Percentiles rank a stretch among this genome's conserved stretches.
phyloP scores from a whole-genome alignment of 1,140 invertebrate genomes.

The Drosophila teissieri region DNA sequence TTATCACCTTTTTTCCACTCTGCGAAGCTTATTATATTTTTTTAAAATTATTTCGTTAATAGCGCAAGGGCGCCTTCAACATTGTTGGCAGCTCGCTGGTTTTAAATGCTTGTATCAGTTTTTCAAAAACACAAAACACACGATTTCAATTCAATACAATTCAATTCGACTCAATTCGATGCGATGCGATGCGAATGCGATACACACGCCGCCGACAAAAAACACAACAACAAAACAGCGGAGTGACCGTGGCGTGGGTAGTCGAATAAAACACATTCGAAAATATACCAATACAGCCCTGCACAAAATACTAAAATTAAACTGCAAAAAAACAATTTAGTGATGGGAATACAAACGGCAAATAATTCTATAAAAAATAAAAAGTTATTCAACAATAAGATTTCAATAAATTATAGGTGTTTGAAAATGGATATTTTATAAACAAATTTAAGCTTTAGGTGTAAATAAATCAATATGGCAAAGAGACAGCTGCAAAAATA shows the following conservation, averaged over 20 bases:
- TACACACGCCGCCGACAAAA: conserved; percentile 19
- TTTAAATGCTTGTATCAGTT: conserved; percentile 17
- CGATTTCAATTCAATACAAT: neutral
- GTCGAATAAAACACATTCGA: neutral
- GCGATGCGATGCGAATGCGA: conserved; percentile 7
- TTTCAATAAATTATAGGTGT: too few species aligned
- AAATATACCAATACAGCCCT: neutral
- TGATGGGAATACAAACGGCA: too few species aligned
- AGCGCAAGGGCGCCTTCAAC: conserved; percentile 17
- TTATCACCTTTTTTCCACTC: conserved; percentile 42
- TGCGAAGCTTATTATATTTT: neutral
- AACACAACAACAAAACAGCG: conserved; percentile 29
- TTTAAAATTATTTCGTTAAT: neutral
- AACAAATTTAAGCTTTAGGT: too few species aligned
- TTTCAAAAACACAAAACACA: conserved; percentile 6
- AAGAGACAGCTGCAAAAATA: too few species aligned
- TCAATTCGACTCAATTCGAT: neutral
- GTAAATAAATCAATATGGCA: too few species aligned
- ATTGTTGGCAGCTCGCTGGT: conserved; percentile 24
- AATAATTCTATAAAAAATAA: too few species aligned
- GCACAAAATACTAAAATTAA: too few species aligned
- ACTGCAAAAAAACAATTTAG: too few species aligned
- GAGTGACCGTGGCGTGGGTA: neutral
- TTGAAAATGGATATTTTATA: too few species aligned
- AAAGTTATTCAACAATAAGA: too few species aligned